Percentiles rank a stretch among this genome's conserved stretches.
Evolutionary conservation across 2,113 vertebrate species (phyloP).

Genomic region (Caretta caretta): DNA sequence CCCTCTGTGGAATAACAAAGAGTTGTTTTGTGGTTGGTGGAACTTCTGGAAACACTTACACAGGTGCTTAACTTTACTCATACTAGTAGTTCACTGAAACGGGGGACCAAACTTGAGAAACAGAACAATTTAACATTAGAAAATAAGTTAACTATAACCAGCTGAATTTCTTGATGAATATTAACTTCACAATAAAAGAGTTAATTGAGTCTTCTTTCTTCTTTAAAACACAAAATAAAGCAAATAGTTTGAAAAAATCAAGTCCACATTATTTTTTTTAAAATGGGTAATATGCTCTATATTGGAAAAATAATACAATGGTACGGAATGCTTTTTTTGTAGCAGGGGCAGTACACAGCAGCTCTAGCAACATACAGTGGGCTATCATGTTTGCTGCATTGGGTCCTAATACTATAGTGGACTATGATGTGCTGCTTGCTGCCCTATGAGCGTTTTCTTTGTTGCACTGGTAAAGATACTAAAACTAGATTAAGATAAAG

Average conservation of each 20-base stretch:
- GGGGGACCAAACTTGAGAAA: not conserved
- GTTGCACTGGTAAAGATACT: not conserved
- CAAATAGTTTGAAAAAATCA: not conserved
- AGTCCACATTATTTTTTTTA: not conserved
- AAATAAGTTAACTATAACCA: not conserved
- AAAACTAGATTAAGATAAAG: not conserved
- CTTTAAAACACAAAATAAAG: not conserved
- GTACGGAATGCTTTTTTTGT: not conserved
- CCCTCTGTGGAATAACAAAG: not conserved
- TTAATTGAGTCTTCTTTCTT: not conserved
- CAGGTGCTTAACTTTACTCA: not conserved
- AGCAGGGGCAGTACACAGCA: not conserved
- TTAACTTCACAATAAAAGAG: not conserved
- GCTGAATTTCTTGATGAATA: not conserved
- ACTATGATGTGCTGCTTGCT: accelerated
- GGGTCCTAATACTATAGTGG: not conserved
- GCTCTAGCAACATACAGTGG: not conserved
- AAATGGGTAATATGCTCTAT: not conserved
- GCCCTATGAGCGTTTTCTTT: not conserved
- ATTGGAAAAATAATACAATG: not conserved
- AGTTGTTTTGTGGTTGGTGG: not conserved
- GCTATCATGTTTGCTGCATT: not conserved
- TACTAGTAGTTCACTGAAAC: not conserved
- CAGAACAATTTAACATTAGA: not conserved
- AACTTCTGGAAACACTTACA: not conserved